Evolutionary conservation across 2,113 vertebrate species (phyloP).

Genomic region (Ameiurus melas): DNA sequence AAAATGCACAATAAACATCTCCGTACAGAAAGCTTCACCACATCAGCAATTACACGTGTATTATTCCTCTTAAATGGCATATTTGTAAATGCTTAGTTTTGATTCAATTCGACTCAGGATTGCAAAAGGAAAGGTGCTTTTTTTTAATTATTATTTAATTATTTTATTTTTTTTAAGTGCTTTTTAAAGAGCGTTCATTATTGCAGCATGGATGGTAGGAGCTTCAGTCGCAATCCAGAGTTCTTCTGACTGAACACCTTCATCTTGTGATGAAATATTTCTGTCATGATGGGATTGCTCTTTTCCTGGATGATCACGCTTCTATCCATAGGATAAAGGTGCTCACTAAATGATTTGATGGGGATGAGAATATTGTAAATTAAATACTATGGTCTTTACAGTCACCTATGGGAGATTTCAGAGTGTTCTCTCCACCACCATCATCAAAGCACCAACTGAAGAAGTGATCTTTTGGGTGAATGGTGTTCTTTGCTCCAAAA

Average conservation of each 20-base stretch:
- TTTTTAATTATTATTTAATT: too few species aligned
- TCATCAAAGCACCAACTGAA: not conserved
- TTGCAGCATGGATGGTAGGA: not conserved
- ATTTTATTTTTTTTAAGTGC: too few species aligned
- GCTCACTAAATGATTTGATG: not conserved
- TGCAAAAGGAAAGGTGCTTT: not conserved
- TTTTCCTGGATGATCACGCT: not conserved
- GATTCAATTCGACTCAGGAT: not conserved
- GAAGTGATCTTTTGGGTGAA: not conserved
- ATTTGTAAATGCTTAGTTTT: not conserved
- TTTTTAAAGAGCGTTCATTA: not conserved
- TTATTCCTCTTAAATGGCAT: not conserved
- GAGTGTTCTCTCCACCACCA: not conserved
- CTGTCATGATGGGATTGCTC: not conserved
- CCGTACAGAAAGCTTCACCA: not conserved
- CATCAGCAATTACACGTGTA: not conserved
- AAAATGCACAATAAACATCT: not conserved
- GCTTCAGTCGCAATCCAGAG: not conserved
- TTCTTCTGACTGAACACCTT: not conserved
- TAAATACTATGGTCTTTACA: not conserved
- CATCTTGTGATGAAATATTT: not conserved
- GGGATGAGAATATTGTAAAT: not conserved
- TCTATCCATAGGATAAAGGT: not conserved
- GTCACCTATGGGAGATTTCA: not conserved
- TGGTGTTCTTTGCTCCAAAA: not conserved